Percentiles rank a stretch among this genome's conserved stretches.
phyloP scores from a whole-genome alignment of 2,888 invertebrate species.

The Lasioglossum lativentre region DNA sequence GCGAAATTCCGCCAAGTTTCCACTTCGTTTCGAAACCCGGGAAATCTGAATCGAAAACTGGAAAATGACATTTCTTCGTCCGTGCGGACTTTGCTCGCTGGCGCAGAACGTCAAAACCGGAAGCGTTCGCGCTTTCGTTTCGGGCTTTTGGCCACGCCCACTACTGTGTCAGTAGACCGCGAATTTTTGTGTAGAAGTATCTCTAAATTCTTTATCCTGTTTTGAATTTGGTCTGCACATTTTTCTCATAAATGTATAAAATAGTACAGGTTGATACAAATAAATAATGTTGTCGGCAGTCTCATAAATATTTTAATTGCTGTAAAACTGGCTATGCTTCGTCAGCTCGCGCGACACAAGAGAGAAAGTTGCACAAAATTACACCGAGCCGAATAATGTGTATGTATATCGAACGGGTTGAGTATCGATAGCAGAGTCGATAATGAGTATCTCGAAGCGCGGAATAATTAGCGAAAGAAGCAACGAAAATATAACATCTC shows the following conservation, averaged over 20 bases:
- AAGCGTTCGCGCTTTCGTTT: not conserved
- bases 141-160: not conserved
- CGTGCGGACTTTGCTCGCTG: not conserved
- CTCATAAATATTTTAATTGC: constrained; percentile 5
- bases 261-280: not conserved
- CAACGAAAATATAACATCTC: not conserved
- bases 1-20: not conserved
- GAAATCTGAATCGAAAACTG: not conserved
- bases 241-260: not conserved
- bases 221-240: not conserved
- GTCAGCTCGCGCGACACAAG: not conserved
- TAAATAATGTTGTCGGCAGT: not conserved
- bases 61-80: not conserved
- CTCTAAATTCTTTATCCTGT: not conserved
- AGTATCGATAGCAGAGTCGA: constrained; percentile 5
- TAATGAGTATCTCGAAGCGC: not conserved
- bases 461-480: not conserved
- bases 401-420: not conserved
- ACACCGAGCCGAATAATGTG: not conserved
- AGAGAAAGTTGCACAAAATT: not conserved
- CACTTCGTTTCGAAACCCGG: not conserved
- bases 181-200: not conserved
- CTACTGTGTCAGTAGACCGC: too few species aligned
- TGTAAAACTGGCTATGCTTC: not conserved
- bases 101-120: not conserved